Conservation (phyloP, 2,113 vertebrate species). For the Pandion haliaetus region DNA sequence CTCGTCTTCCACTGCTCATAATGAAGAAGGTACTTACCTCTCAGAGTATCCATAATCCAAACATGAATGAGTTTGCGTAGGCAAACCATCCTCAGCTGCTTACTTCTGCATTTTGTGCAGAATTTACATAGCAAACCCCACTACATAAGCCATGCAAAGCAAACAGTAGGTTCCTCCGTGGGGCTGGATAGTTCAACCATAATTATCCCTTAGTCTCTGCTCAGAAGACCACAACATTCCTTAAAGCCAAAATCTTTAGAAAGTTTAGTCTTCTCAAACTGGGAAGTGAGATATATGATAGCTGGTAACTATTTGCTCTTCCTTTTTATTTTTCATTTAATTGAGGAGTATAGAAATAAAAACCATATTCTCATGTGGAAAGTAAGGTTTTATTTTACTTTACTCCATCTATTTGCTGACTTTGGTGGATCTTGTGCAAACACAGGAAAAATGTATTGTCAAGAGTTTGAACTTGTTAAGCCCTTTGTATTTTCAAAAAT, state of each 20-base stretch:
- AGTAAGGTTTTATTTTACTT: not conserved
- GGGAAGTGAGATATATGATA: not conserved
- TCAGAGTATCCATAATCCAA: not conserved
- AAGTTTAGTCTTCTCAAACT: not conserved
- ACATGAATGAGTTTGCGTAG: not conserved
- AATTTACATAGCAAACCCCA: not conserved
- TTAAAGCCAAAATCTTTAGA: constrained; percentile 2
- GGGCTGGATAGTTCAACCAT: not conserved
- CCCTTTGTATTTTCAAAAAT: not conserved
- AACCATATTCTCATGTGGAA: not conserved
- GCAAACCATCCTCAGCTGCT: constrained; percentile 4
- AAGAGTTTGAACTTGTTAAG: not conserved
- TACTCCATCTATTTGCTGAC: not conserved
- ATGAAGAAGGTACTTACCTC: not conserved
- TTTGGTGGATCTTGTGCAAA: not conserved
- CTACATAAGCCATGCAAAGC: not conserved
- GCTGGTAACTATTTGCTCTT: not conserved
- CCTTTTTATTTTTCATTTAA: not conserved
- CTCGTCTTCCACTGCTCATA: not conserved
- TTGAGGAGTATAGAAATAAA: not conserved
- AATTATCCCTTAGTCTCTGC: constrained; percentile 9
- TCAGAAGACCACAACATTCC: constrained; percentile 37
- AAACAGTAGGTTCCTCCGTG: not conserved
- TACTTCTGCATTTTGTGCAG: constrained; percentile 29
- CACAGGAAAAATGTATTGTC: not conserved